A percentile compares a stretch with the other conserved stretches of the same genome.
Conservation (phyloP, 2,797 vertebrate species). For the Cynodonichthys magdalenae region DNA sequence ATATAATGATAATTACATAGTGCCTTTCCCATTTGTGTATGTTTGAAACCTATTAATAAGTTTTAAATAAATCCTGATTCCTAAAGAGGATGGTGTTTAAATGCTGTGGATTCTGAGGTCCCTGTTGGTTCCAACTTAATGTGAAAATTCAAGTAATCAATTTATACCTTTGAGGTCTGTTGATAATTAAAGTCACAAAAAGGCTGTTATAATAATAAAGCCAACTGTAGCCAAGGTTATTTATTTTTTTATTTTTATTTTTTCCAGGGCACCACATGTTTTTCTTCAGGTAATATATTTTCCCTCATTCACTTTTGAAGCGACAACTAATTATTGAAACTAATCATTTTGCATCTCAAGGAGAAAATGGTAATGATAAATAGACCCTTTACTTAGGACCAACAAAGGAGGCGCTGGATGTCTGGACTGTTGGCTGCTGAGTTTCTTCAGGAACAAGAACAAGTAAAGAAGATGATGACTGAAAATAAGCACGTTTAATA, state of each 20-base stretch:
- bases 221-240: constrained; percentile 2
- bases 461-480: constrained; percentile 1
- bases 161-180: constrained; percentile 58
- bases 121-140: constrained; percentile 64
- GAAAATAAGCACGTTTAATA: constrained; percentile 8
- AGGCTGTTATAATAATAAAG: constrained; percentile 56
- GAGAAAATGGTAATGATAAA: constrained; percentile 38
- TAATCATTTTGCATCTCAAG: constrained; percentile 26
- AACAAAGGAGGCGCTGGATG: constrained; percentile 37
- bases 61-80: constrained; percentile 71
- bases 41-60: constrained; percentile 59
- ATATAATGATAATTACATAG: constrained; percentile 60
- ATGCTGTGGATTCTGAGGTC: constrained; percentile 57
- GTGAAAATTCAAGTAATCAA: constrained; percentile 69
- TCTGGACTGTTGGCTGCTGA: constrained; percentile 12
- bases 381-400: constrained; percentile 47
- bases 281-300: constrained; percentile 4
- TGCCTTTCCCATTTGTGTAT: constrained; percentile 56
- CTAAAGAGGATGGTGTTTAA: constrained; percentile 60
- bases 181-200: constrained; percentile 65
- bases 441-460: constrained; percentile 21
- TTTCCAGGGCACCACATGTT: constrained; percentile 11
- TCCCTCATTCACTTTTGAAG: constrained; percentile 48
- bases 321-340: constrained; percentile 36
- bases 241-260: constrained; percentile 44